Evolutionary conservation across 2,888 invertebrate genomes (phyloP).

Genomic region (Mermis nigrescens): DNA sequence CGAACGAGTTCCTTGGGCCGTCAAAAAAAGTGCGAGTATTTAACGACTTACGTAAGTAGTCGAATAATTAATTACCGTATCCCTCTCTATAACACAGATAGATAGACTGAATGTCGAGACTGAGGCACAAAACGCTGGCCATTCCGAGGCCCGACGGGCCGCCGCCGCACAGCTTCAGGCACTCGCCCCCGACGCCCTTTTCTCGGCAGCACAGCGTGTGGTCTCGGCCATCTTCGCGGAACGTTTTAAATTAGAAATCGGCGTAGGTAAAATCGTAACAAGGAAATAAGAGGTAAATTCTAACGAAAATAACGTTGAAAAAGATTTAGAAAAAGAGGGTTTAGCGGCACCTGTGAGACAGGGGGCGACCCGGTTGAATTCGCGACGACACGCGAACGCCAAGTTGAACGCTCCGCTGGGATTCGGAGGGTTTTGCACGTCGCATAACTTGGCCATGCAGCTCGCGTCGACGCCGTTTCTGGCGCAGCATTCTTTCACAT

Average conservation of each 20-base stretch:
- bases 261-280: too few species aligned
- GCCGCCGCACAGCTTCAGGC: conserved; percentile 64
- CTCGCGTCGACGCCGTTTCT: conserved; percentile 16
- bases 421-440: conserved; percentile 16
- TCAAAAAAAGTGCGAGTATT: neutral
- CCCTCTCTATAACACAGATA: conserved; percentile 23
- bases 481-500: conserved; percentile 19
- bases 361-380: conserved; percentile 18
- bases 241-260: too few species aligned
- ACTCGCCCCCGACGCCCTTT: conserved; percentile 56
- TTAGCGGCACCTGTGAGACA: conserved; percentile 11
- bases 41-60: neutral
- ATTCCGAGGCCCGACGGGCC: conserved; percentile 47
- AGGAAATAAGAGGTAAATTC: too few species aligned
- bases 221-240: conserved; percentile 48
- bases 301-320: too few species aligned
- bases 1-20: too few species aligned
- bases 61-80: conserved; percentile 16
- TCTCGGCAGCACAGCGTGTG: conserved; percentile 64
- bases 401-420: conserved; percentile 19
- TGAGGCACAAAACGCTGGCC: conserved; percentile 21
- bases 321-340: neutral
- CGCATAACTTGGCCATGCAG: conserved; percentile 21
- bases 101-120: conserved; percentile 20
- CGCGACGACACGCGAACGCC: conserved; percentile 20